Conservation (phyloP, 2,113 vertebrate genomes). For the Glareola pratincola region DNA sequence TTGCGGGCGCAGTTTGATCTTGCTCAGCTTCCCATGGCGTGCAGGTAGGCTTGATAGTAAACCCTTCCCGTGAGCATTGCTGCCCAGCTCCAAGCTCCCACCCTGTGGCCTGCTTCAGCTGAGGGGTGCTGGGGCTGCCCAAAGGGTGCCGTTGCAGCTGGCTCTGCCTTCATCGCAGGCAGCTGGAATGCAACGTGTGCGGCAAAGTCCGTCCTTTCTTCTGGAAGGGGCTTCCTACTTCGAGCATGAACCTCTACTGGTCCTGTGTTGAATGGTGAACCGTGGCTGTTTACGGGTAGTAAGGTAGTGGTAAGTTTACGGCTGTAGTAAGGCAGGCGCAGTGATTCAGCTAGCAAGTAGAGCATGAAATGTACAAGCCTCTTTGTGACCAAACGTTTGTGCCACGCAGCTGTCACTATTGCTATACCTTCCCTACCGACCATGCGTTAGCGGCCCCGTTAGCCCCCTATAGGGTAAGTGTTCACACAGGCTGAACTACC, state of each 20-base stretch:
- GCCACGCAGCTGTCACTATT: not conserved
- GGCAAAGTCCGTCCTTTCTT: not conserved
- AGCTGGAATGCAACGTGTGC: not conserved
- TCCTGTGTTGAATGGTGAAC: not conserved
- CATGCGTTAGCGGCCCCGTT: not conserved
- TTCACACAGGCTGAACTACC: not conserved
- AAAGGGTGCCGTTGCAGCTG: not conserved
- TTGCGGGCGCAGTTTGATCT: not conserved
- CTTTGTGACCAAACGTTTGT: not conserved
- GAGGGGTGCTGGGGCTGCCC: not conserved
- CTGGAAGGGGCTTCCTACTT: not conserved
- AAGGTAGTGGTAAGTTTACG: not conserved
- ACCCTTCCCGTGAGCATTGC: not conserved
- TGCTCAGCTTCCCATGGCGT: not conserved
- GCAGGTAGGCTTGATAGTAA: not conserved
- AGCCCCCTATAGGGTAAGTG: not conserved
- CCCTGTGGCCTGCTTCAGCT: fast-evolving
- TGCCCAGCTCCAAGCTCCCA: not conserved
- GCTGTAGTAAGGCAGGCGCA: not conserved
- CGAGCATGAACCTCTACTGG: not conserved
- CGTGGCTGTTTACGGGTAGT: not conserved
- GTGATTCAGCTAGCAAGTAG: not conserved
- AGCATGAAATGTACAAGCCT: not conserved
- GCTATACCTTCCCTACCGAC: not conserved
- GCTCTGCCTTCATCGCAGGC: not conserved